These are phyloP conservation scores for Ricordea florida DNA, from an alignment of 92 coral and sea anemone species.

Conservation along the genomic window DNA sequence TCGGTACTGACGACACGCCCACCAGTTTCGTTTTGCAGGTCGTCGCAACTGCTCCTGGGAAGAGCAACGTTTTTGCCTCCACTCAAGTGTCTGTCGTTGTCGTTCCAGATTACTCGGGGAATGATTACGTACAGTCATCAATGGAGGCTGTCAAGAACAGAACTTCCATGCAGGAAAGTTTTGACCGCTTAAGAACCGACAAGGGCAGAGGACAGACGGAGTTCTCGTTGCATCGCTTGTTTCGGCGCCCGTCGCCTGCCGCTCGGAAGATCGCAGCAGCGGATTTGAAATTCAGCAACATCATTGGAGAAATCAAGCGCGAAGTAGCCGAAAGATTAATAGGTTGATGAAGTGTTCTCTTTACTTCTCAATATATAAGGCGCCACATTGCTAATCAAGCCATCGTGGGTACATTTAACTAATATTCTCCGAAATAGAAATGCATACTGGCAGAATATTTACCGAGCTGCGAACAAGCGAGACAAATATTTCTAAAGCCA, in stretches of 20 bases:
- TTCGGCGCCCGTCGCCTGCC: slow-evolving; percentile 83
- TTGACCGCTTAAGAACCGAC: slow-evolving; percentile 15
- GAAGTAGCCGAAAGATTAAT: slow-evolving; percentile 64
- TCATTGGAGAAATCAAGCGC: slow-evolving; percentile 74
- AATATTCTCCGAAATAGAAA: no score
- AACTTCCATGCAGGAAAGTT: slow-evolving; percentile 12
- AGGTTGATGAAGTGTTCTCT: slow-evolving; percentile 45
- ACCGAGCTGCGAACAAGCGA: no score
- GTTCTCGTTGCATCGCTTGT: slow-evolving; percentile 89
- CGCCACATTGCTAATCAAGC: no score
- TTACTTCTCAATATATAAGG: background rate
- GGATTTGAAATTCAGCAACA: slow-evolving; percentile 75
- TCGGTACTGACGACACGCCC: slow-evolving; percentile 3
- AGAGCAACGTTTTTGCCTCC: slow-evolving; percentile 44
- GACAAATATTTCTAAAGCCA: no score
- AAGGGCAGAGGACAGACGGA: slow-evolving; percentile 45
- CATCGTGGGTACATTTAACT: no score
- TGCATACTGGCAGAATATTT: no score
- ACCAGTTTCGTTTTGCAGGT: slow-evolving; percentile 47
- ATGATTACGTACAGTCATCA: slow-evolving; percentile 75
- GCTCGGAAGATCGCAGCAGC: slow-evolving; percentile 87
- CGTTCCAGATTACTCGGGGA: slow-evolving; percentile 85
- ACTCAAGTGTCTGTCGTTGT: slow-evolving; percentile 74
- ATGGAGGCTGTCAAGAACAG: slow-evolving; percentile 65
- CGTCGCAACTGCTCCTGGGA: slow-evolving; percentile 42